Conservation (phyloP, 2,797 vertebrate species). For the Mastacembelus armatus region DNA sequence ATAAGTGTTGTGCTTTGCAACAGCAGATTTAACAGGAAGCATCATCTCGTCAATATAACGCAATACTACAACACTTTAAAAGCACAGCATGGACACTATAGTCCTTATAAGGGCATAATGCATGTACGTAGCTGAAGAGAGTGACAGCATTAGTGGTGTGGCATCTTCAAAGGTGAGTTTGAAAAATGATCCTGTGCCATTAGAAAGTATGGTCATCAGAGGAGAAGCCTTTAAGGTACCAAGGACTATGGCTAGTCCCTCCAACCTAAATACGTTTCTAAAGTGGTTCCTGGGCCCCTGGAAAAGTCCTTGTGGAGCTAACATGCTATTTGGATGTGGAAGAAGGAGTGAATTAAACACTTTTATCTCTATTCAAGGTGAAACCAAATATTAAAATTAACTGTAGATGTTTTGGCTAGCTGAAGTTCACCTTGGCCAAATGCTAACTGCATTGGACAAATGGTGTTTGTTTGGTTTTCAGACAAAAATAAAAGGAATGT, state of each 20-base stretch:
- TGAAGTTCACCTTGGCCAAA: too few species aligned
- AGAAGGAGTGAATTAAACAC: too few species aligned
- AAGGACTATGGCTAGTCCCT: neutral
- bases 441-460: neutral
- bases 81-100: too few species aligned
- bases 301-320: neutral
- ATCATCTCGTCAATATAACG: constrained; percentile 11
- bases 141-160: too few species aligned
- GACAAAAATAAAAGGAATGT: neutral
- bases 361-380: too few species aligned
- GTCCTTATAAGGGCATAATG: too few species aligned
- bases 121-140: too few species aligned
- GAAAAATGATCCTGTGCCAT: too few species aligned
- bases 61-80: neutral
- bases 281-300: neutral
- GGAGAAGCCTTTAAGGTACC: neutral
- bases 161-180: too few species aligned
- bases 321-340: too few species aligned
- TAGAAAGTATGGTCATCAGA: neutral
- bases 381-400: too few species aligned
- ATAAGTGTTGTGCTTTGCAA: neutral
- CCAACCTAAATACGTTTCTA: neutral
- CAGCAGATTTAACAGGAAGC: neutral
- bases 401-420: too few species aligned
- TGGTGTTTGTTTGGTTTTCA: neutral